Evolutionary conservation across 2,113 vertebrate genomes (phyloP).

Genomic region (Machaerirhynchus nigripectus): DNA sequence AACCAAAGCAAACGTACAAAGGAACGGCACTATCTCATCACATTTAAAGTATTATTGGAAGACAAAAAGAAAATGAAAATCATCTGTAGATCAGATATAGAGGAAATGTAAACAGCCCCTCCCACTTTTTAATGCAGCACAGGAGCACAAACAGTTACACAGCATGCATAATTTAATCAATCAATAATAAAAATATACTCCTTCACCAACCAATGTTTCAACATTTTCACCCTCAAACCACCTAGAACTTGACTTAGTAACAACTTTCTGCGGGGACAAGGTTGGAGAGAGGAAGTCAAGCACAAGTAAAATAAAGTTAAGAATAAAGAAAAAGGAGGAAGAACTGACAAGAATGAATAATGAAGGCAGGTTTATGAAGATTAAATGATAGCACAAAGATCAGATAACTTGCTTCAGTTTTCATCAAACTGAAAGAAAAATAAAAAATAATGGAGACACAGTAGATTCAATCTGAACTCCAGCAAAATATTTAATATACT

Average conservation of each 20-base stretch:
- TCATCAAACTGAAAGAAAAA: neutral
- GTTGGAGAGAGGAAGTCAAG: neutral
- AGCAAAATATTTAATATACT: conserved; percentile 23
- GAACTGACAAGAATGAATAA: conserved; percentile 9
- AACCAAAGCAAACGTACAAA: neutral
- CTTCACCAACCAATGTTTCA: neutral
- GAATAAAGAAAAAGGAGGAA: neutral
- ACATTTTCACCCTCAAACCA: neutral
- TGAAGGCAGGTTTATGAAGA: neutral
- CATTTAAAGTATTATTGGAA: neutral
- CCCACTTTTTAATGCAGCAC: neutral
- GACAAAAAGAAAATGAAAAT: neutral
- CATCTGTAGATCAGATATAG: neutral
- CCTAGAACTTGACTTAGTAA: neutral
- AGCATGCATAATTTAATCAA: neutral
- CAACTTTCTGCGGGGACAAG: neutral
- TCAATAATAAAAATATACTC: neutral
- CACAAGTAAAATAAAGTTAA: neutral
- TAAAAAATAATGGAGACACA: neutral
- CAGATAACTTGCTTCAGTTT: conserved; percentile 27
- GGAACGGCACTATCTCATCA: neutral
- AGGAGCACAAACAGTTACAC: neutral
- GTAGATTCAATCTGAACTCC: conserved; percentile 24
- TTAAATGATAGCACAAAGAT: neutral
- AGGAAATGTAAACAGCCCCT: neutral